Evolutionary conservation across 2,888 invertebrate species (phyloP), one percentile per base, ranked within the genome.

Genomic region (Pantelozetes paolii): DNA sequence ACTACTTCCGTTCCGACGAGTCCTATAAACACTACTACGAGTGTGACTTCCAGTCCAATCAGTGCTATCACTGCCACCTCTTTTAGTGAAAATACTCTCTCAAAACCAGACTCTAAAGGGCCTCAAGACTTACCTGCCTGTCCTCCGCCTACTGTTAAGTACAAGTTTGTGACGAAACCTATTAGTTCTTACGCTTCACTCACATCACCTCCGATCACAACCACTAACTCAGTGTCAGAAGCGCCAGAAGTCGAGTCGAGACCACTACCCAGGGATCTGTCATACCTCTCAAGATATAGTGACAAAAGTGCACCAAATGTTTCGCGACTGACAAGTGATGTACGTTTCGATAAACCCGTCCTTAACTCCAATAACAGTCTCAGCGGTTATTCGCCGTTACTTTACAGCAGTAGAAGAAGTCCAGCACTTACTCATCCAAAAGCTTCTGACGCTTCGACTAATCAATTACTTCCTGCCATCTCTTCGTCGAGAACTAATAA

Each of bases 261-360:
- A 5, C 40, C 36, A 13, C 40, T 23, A 40, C 23, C 42, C 26
- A 67, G 42, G 40, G 67, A 67, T 67, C 9, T 23, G 11, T n/a
- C 15, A 15, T 67, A 8, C 23, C 40, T 40, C 15, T 67, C 67
- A 67, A 67, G 67, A 67, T 3, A 2, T 23, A 42, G 40, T 67
- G 67, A 40, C 36, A 59, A 59, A n/a, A n/a, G 6, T 30, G 23
- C 54, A 8, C 13, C 62, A 15, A 20, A 32, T 15, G 36, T 2
- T 3, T 74, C 76, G 71, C 74, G 76, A 74, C 74, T 74, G 73
- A 67, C 72, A 71, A 77, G 77, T 75, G 77, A 77, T 69, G 75
- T 76, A 72, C 74, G 77, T 72, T 76, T 72, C 70, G 76, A 77
- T 67, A 76, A 76, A 64, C 75, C 76, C 13, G 5, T 15, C 9